Conservation (phyloP, 2,888 invertebrate genomes). For the Brachyptera putata region DNA sequence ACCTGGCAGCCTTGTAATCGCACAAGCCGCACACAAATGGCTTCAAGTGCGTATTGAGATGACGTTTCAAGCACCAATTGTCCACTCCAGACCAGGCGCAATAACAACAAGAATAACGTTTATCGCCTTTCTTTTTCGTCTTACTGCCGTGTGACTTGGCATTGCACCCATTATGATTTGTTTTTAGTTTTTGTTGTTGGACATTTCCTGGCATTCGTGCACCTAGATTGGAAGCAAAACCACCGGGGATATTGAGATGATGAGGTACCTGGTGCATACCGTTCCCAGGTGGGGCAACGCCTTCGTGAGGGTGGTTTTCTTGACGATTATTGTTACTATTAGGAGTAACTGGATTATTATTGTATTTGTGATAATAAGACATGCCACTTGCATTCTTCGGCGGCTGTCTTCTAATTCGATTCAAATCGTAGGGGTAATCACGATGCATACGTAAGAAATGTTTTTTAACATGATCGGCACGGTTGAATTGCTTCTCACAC, state of each 20-base stretch:
- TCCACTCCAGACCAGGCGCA: conserved; percentile 91
- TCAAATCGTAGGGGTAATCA: conserved; percentile 81
- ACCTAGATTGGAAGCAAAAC: conserved; percentile 12
- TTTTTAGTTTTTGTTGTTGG: conserved; percentile 33
- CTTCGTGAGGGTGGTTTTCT: conserved; percentile 21
- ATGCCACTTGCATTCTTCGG: conserved; percentile 37
- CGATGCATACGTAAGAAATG: conserved; percentile 90
- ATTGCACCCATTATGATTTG: conserved; percentile 41
- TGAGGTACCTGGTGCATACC: conserved; percentile 27
- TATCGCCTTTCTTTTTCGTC: conserved; percentile 53
- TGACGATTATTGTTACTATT: conserved; percentile 18
- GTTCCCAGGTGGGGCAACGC: conserved; percentile 3
- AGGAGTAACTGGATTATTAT: conserved; percentile 20
- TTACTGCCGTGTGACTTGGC: conserved; percentile 40
- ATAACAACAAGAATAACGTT: conserved; percentile 80
- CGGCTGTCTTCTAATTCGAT: conserved; percentile 65
- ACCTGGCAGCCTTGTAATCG: conserved; percentile 90
- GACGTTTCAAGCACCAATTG: conserved; percentile 90
- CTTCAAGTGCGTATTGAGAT: conserved; percentile 88
- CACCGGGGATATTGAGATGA: conserved; percentile 28
- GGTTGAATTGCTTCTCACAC: conserved; percentile 87
- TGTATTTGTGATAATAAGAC: conserved; percentile 35
- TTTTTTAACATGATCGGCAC: conserved; percentile 92
- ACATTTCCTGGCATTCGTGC: background rate
- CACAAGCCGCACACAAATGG: conserved; percentile 87